Evolutionary conservation across 2,888 invertebrate genomes (phyloP), one percentile per base, ranked within the genome.

Genomic region (Dolomedes plantarius): DNA sequence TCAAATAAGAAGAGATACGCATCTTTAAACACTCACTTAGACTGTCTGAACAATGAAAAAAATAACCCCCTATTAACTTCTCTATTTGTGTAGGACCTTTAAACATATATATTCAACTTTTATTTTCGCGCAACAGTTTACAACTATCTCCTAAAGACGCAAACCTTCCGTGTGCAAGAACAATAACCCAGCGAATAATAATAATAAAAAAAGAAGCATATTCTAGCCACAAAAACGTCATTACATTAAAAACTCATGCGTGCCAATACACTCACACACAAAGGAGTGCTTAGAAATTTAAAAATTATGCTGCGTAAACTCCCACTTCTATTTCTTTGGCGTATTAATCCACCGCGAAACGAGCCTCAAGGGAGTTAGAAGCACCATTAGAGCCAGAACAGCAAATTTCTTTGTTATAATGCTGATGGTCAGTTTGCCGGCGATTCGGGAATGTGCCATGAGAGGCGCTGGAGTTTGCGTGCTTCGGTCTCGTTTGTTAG

Each of bases 271-370:
- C 39, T 19, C 50, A 41, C 23, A n/a, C n/a, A n/a, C n/a, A 69
- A 50, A 56, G 56, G 5, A 56, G 56, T 56, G 32, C 46, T 46
- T 46, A 50, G 68, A 76, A 76, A 85, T 85, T 85, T 73, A 85
- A 77, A 85, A 85, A 85, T 85, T 85, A 85, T 85, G 77, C 83
- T 67, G 27, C 68, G 6, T 27, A 27, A 28, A 65, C 80, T 36
- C 69, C 46, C 65, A 46, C 31, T 23, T 56, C 76, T 64, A 65
- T 62, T 83, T 83, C 67, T 76, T 65, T 32, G 65, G 64, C 71
- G 32, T 73, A 85, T 77, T 85, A 77, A 67, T 69, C 19, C 19
- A 13, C 19, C 28, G 50, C 46, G 46, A 76, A 80, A 83, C 76
- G 71, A 76, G 31, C 56, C 36, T 36, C 78, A 64, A 5, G 62